Conservation (phyloP, 2,888 invertebrate genomes). For the Germaria angustata region DNA sequence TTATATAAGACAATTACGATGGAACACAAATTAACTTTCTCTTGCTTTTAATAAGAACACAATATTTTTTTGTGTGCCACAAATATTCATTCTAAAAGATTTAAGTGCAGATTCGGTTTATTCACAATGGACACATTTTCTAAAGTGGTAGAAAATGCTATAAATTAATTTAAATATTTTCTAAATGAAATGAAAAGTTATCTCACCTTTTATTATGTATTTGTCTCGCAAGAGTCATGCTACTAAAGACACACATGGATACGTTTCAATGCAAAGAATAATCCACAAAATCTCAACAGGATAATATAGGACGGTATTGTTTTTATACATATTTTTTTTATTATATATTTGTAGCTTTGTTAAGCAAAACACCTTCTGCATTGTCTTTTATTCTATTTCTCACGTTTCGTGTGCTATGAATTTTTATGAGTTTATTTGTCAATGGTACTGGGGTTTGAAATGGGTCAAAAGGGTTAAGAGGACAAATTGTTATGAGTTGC, state of each 20-base stretch:
- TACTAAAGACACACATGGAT: background rate
- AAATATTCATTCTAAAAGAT: conserved; percentile 63
- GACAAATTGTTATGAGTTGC: conserved; percentile 25
- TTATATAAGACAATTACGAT: too few species aligned
- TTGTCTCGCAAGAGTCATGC: background rate
- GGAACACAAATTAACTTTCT: background rate
- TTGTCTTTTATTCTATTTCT: background rate
- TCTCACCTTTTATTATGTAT: conserved; percentile 25
- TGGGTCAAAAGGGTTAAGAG: background rate
- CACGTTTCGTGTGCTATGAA: conserved; percentile 53
- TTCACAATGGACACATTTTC: conserved; percentile 27
- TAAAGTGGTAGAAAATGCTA: conserved; percentile 54
- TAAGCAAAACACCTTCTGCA: background rate
- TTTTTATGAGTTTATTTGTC: conserved; percentile 60
- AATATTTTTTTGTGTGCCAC: conserved; percentile 17
- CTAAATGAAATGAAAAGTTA: conserved; percentile 46
- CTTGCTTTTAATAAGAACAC: background rate
- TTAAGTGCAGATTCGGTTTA: conserved; percentile 52
- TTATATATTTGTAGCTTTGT: background rate
- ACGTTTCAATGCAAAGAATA: conserved; percentile 26
- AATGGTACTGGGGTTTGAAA: background rate
- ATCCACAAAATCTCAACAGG: conserved; percentile 56
- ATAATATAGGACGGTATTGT: conserved; percentile 52
- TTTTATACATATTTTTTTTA: conserved; percentile 7
- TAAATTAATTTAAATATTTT: conserved; percentile 63